Conservation (phyloP, 2,113 vertebrate species). For the Hystrix cristata region DNA sequence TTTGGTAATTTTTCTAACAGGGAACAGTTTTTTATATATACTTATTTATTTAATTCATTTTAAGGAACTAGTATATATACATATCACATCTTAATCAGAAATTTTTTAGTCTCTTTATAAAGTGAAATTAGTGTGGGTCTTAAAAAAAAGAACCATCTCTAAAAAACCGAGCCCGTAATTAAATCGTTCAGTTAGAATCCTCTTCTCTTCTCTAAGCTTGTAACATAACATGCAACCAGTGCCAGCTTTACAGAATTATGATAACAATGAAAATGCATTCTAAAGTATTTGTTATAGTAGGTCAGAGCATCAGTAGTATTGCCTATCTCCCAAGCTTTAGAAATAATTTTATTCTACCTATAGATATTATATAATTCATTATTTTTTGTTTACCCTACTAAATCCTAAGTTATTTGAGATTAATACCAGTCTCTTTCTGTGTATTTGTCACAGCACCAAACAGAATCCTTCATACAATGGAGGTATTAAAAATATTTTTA, state of each 20-base stretch:
- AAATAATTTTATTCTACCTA: not conserved
- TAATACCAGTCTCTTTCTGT: not conserved
- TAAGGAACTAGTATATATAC: not conserved
- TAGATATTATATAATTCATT: not conserved
- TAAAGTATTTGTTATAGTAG: not conserved
- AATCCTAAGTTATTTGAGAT: conserved; percentile 12
- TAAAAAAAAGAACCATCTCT: not conserved
- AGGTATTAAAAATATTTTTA: conserved; percentile 41
- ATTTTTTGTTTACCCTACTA: not conserved
- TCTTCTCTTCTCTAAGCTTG: not conserved
- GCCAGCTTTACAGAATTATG: not conserved
- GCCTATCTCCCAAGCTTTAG: conserved; percentile 5
- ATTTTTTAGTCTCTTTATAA: conserved; percentile 35
- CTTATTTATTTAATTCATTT: not conserved
- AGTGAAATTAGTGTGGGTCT: not conserved
- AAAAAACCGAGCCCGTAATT: not conserved
- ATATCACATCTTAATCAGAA: not conserved
- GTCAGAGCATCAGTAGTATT: not conserved
- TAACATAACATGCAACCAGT: not conserved
- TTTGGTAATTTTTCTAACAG: not conserved
- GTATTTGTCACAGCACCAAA: not conserved
- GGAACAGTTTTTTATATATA: not conserved
- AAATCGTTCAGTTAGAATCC: not conserved
- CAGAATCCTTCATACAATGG: not conserved
- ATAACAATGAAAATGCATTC: not conserved